Evolutionary conservation across 2,888 invertebrate species (phyloP).

Genomic region (Chorisops tibialis): DNA sequence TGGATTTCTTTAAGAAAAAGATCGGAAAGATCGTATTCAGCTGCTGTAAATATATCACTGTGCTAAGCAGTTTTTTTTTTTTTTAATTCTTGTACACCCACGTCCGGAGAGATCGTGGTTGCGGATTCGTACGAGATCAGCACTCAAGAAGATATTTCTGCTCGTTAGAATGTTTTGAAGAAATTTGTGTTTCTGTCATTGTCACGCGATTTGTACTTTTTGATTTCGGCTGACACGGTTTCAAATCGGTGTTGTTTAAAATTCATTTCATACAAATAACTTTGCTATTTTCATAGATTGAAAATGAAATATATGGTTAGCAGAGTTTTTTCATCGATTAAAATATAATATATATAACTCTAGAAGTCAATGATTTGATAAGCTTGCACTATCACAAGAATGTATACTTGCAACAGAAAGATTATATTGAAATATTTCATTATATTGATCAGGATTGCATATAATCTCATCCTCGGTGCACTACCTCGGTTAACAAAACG

Average conservation of each 20-base stretch:
- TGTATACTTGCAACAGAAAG: no score
- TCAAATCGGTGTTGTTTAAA: not conserved
- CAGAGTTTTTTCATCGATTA: no score
- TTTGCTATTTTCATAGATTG: no score
- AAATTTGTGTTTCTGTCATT: slow-evolving; percentile 18
- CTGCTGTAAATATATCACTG: slow-evolving; percentile 19
- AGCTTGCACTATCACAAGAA: no score
- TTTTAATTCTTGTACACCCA: slow-evolving; percentile 10
- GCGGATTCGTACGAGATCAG: not conserved
- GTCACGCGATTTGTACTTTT: slow-evolving; percentile 22
- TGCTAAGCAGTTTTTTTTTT: slow-evolving; percentile 11
- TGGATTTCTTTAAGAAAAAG: not conserved
- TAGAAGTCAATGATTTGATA: no score
- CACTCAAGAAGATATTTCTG: not conserved
- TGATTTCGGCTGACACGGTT: slow-evolving; percentile 19
- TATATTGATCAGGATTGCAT: no score
- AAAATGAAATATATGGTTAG: no score
- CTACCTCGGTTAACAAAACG: no score
- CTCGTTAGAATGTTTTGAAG: slow-evolving; percentile 11
- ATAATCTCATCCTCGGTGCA: no score
- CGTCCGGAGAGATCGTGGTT: not conserved
- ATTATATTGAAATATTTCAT: no score
- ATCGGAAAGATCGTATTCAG: slow-evolving; percentile 3
- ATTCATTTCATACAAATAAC: no score
- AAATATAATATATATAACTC: no score